Conservation (phyloP, 2,797 vertebrate genomes). For the Oreortyx pictus region DNA sequence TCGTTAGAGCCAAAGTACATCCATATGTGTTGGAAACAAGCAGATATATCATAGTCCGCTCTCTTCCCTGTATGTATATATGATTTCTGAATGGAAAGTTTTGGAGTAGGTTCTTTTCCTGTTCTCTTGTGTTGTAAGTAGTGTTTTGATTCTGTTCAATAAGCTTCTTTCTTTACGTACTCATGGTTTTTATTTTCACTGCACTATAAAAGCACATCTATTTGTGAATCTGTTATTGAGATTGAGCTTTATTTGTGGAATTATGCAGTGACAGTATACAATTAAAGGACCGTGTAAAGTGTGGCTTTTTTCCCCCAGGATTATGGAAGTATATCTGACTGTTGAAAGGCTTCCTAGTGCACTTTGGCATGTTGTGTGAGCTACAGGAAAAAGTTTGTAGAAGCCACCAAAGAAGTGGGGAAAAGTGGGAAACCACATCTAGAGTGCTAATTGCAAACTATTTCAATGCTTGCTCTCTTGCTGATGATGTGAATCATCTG, state of each 20-base stretch:
- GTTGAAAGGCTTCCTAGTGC: constrained; percentile 49
- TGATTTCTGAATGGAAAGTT: not conserved
- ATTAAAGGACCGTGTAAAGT: not conserved
- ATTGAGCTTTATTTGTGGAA: not conserved
- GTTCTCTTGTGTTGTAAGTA: not conserved
- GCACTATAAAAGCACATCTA: not conserved
- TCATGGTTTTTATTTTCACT: not conserved
- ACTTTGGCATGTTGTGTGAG: constrained; percentile 16
- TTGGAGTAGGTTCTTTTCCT: not conserved
- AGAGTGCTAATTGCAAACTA: constrained; percentile 59
- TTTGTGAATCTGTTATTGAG: not conserved
- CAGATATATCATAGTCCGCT: not conserved
- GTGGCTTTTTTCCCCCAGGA: not conserved
- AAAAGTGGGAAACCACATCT: constrained; percentile 63
- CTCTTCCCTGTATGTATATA: not conserved
- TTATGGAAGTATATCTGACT: constrained; percentile 2
- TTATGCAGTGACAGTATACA: not conserved
- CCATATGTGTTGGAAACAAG: not conserved
- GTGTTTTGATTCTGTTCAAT: not conserved
- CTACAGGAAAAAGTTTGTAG: constrained; percentile 30
- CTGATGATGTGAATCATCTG: constrained; percentile 70
- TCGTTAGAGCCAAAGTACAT: not conserved
- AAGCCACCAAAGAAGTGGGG: constrained; percentile 55
- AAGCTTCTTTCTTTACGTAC: not conserved
- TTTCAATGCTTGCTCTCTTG: constrained; percentile 54